Evolutionary conservation across 2,113 vertebrate species (phyloP).

Genomic region (Cariama cristata): DNA sequence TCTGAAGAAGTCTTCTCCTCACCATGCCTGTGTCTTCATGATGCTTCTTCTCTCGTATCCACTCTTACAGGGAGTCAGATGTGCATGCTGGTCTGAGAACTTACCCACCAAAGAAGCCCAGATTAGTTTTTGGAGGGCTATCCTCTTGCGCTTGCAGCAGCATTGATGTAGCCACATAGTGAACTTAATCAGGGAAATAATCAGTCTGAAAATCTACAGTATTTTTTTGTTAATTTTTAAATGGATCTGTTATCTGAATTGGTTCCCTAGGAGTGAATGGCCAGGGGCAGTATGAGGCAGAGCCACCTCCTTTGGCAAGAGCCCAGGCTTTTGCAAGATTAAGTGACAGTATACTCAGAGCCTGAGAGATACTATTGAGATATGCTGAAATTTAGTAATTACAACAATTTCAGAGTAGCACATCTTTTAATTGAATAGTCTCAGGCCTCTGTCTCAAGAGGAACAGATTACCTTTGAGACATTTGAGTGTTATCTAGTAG

Average conservation of each 20-base stretch:
- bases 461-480: background rate
- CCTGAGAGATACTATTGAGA: background rate
- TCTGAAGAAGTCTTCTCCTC: background rate
- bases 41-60: background rate
- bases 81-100: background rate
- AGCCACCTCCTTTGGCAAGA: background rate
- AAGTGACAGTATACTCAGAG: background rate
- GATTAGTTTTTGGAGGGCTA: background rate
- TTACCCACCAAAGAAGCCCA: background rate
- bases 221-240: background rate
- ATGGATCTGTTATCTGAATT: background rate
- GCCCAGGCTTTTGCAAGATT: background rate
- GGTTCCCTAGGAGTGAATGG: background rate
- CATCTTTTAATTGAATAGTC: background rate
- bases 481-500: background rate
- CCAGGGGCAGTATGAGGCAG: background rate
- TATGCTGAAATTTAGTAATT: background rate
- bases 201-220: background rate
- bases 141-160: background rate
- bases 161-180: background rate
- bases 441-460: background rate
- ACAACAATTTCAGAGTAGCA: background rate
- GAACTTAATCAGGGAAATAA: background rate
- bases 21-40: rapidly evolving
- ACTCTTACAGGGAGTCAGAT: background rate